Conservation (phyloP, 2,797 vertebrate species). For the Halcyon smyrnensis region DNA sequence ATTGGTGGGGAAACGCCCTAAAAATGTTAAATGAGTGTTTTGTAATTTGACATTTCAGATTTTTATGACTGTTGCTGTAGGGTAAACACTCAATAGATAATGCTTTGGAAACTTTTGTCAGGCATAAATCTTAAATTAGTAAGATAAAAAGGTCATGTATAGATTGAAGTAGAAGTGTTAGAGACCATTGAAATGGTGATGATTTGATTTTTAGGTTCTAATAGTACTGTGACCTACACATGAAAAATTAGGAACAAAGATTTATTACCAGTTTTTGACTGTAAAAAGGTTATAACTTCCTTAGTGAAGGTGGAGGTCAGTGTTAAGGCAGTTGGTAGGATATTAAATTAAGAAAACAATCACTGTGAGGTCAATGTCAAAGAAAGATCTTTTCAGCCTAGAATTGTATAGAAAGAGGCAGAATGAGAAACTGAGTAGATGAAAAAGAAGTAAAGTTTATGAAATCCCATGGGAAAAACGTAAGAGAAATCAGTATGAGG, state of each 20-base stretch:
- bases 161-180: slow-evolving; percentile 11
- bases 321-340: background rate
- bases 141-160: slow-evolving; percentile 25
- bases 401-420: background rate
- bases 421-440: background rate
- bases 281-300: background rate
- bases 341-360: slow-evolving; percentile 39
- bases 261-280: background rate
- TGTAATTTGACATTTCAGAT: slow-evolving; percentile 26
- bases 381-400: background rate
- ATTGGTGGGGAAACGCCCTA: background rate
- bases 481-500: background rate
- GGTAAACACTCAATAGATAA: slow-evolving; percentile 22
- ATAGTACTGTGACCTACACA: background rate
- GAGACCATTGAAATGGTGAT: background rate
- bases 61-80: slow-evolving; percentile 14
- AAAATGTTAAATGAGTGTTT: slow-evolving; percentile 16
- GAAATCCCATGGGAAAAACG: background rate
- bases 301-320: background rate
- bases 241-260: background rate
- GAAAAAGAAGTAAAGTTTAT: background rate
- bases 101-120: background rate
- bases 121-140: slow-evolving; percentile 29
- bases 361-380: background rate
- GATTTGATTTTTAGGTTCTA: slow-evolving; percentile 27